Percentiles rank a stretch among this genome's conserved stretches.
Evolutionary conservation across 2,888 invertebrate genomes (phyloP).

Genomic region (Agapetus fuscipes): DNA sequence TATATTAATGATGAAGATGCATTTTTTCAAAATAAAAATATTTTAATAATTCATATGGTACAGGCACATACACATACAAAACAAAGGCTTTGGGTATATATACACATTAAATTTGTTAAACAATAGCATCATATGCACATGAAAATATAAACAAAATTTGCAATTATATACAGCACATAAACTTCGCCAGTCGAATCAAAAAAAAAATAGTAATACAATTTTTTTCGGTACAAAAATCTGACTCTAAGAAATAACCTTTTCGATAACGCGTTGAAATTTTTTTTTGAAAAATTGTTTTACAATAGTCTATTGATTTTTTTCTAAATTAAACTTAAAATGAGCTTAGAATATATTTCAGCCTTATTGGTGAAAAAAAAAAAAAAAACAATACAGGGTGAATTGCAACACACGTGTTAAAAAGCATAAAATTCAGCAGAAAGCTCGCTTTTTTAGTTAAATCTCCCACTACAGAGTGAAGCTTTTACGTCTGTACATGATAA

Average conservation of each 20-base stretch:
- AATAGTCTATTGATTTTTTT: background rate
- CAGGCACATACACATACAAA: conserved; percentile 17
- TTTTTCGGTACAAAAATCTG: too few relatives aligned
- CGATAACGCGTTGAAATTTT: too few relatives aligned
- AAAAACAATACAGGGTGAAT: background rate
- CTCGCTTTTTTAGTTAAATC: background rate
- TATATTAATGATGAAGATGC: background rate
- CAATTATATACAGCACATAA: conserved; percentile 9
- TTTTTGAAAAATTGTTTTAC: too few relatives aligned
- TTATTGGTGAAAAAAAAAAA: background rate
- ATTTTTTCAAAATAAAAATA: background rate
- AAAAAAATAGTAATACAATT: too few relatives aligned
- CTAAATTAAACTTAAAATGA: background rate
- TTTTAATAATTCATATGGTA: background rate
- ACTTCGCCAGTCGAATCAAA: too few relatives aligned
- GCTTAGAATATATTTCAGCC: background rate
- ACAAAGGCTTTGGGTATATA: conserved; percentile 8
- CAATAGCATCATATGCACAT: conserved; percentile 7
- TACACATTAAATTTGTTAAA: conserved; percentile 15
- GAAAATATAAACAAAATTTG: too few relatives aligned
- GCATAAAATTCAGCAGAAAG: background rate
- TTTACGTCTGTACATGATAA: too few relatives aligned
- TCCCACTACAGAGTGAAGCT: background rate
- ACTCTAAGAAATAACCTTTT: too few relatives aligned
- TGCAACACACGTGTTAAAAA: background rate